Conservation (phyloP, 2,888 invertebrate genomes). For the Gerosis bhagava region DNA sequence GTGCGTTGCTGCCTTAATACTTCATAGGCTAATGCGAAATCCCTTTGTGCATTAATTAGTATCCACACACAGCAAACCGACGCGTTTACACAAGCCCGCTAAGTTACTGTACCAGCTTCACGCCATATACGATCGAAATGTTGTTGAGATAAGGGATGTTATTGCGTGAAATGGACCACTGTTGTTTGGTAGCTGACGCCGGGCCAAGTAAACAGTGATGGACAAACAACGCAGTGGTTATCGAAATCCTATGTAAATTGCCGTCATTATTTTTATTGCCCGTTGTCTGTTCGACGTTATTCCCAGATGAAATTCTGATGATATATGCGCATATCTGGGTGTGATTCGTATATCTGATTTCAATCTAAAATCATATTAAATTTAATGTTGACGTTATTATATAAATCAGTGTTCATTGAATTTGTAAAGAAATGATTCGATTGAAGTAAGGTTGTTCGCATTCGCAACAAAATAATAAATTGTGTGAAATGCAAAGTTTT, state of each 20-base stretch:
- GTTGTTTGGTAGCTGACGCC: conserved; percentile 25
- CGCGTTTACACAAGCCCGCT: conserved; percentile 21
- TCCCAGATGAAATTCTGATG: conserved; percentile 19
- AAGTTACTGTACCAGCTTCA: conserved; percentile 10
- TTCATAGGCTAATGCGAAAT: conserved; percentile 37
- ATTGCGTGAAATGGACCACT: not conserved
- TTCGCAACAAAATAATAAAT: too few species aligned
- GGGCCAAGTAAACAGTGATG: conserved; percentile 24
- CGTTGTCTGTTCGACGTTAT: conserved; percentile 10
- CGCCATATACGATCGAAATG: conserved; percentile 3
- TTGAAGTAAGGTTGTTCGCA: too few species aligned
- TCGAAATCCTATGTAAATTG: conserved; percentile 28
- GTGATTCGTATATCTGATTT: conserved; percentile 4
- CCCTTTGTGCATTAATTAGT: conserved; percentile 43
- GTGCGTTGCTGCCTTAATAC: conserved; percentile 27
- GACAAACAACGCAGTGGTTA: conserved; percentile 25
- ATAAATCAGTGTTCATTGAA: too few species aligned
- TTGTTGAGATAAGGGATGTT: conserved; percentile 7
- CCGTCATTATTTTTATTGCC: conserved; percentile 24
- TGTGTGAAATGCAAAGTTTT: too few species aligned
- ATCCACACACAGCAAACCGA: conserved; percentile 31
- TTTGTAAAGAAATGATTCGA: too few species aligned
- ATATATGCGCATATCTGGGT: conserved; percentile 7
- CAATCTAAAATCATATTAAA: too few species aligned
- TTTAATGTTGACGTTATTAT: too few species aligned